These are phyloP conservation scores for Acronicta psi DNA, from an alignment of 2,888 invertebrate species.

Conservation along the genomic window DNA sequence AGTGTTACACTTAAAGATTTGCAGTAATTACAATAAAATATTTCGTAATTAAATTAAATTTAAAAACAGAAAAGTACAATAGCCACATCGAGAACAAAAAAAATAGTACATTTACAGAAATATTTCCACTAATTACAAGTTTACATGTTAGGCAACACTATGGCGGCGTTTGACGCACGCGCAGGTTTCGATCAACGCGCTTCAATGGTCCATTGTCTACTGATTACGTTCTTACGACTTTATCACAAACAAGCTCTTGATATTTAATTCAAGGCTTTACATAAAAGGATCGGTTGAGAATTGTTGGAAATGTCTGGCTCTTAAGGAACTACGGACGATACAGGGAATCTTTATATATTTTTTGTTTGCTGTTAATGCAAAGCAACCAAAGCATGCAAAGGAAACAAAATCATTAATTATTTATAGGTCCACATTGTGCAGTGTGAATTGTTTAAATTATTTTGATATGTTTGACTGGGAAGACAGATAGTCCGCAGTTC, in stretches of 20 bases:
- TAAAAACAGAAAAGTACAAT: too few relatives aligned
- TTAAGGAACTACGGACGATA: neutral
- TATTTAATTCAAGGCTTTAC: conserved; percentile 45
- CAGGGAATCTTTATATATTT: neutral
- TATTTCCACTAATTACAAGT: neutral
- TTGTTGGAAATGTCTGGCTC: conserved; percentile 24
- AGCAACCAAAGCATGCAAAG: neutral
- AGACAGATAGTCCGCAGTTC: conserved; percentile 35
- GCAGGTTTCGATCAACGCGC: conserved; percentile 47
- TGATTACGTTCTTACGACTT: conserved; percentile 42
- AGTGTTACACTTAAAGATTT: too few relatives aligned
- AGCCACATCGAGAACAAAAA: too few relatives aligned
- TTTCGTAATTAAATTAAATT: too few relatives aligned
- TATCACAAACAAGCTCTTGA: conserved; percentile 41
- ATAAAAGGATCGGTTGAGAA: conserved; percentile 23
- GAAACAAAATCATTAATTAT: conserved; percentile 2
- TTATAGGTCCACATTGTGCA: neutral
- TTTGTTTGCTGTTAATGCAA: neutral
- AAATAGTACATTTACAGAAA: too few relatives aligned
- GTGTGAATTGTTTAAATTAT: conserved; percentile 1
- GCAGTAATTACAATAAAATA: too few relatives aligned
- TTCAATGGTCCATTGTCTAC: conserved; percentile 65
- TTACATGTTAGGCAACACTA: conserved; percentile 19
- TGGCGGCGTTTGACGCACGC: conserved; percentile 59
- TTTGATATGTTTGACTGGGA: conserved; percentile 10